Base-by-base conservation (phyloP, 2,797 vertebrate genomes). In the Xerus rutilus region DNA sequence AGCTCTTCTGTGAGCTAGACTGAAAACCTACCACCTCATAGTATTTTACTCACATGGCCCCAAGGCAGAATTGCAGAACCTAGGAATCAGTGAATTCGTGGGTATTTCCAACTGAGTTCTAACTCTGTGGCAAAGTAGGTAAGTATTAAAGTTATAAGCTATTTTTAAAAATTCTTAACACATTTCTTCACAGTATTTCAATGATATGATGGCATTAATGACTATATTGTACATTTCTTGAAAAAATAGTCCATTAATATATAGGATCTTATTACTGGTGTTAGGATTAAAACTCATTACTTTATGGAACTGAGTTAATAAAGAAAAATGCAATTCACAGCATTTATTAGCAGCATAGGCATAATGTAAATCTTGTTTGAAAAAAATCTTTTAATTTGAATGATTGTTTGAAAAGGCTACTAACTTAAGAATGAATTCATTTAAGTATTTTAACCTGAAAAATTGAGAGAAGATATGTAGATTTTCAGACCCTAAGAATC, bases 301-400 rank as follows among this genome's bases (percentile, higher is more conserved):
- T 92, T 94, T 65, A 84, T 86, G 17, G 49, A 64, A 52, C 28
- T 77, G 86, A 94, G 28, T 85, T 62, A 88, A 83, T 67, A 77
- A 70, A 54, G 82, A 77, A 92, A 76, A 94, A 87, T 85, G 13
- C 39, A 86, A n/a, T 89, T 76, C 8, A 79, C 23, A 86, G 59
- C 17, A 49, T 49, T 82, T 72, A 72, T 54, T 54, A 54, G 49
- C 9, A 77, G 6, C 28, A 39, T 45, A 59, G 49, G 28, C 10
- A 92, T 78, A 92, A 74, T 72, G 2, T 39, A 82, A 45, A 47
- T 14, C 28, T 85, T 32, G 84, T 77, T 91, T 88, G 32, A 79
- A 91, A 64, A 92, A 76, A 90, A 84, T 35, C 35, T 13, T 69
- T 57, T 93, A 72, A 88, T 94, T 91, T 89, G 79, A 94, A 89